Conservation (phyloP, 2,888 invertebrate species). For the Hesperia comma region DNA sequence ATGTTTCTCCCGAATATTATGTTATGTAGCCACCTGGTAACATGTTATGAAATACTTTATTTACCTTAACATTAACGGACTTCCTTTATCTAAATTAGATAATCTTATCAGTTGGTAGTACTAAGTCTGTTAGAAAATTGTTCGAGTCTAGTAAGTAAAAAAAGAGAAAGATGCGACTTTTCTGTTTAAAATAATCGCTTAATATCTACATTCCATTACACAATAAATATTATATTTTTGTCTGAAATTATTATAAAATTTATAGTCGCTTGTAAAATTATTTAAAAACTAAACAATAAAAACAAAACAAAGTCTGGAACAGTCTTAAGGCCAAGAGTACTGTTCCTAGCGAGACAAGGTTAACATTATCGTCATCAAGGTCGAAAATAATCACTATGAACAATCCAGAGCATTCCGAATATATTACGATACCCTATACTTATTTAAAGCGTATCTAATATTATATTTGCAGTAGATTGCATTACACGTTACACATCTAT, state of each 20-base stretch:
- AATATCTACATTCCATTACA: not conserved
- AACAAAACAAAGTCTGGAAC: slow-evolving; percentile 55
- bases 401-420: slow-evolving; percentile 58
- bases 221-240: not conserved
- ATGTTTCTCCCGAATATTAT: slow-evolving; percentile 11
- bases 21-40: slow-evolving; percentile 4
- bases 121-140: no score
- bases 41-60: slow-evolving; percentile 1
- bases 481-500: slow-evolving; percentile 11
- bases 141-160: no score
- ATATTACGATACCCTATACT: slow-evolving; percentile 54
- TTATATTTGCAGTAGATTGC: slow-evolving; percentile 2
- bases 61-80: not conserved
- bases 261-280: slow-evolving; percentile 4
- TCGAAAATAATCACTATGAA: slow-evolving; percentile 66
- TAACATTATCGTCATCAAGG: slow-evolving; percentile 80
- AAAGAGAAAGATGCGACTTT: no score
- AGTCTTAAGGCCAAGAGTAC: slow-evolving; percentile 59
- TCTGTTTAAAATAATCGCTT: no score
- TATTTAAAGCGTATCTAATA: slow-evolving; percentile 48
- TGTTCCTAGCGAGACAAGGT: slow-evolving; percentile 72
- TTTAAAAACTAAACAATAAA: slow-evolving; percentile 39
- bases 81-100: no score
- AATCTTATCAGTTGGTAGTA: no score
- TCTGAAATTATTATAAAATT: slow-evolving; percentile 3